These are phyloP conservation scores for Caenorhabditis doughertyi DNA, from an alignment of 2,888 invertebrate genomes.

Conservation along the genomic window DNA sequence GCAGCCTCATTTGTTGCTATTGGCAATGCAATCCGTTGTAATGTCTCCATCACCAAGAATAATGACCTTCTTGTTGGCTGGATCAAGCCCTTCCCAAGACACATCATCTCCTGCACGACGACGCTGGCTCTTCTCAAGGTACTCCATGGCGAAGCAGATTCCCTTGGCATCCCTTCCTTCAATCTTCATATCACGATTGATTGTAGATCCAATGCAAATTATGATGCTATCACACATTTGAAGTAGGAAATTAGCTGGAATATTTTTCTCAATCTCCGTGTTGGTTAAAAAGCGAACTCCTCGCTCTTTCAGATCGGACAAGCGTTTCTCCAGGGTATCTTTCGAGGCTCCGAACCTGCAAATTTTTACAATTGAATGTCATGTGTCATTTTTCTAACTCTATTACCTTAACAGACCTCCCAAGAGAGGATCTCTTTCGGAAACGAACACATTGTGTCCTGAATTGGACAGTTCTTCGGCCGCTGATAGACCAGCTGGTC, in stretches of 20 bases:
- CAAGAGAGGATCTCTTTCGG: too few species aligned
- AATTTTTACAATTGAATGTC: too few species aligned
- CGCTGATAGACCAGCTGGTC: too few species aligned
- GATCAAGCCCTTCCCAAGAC: slow-evolving; percentile 86
- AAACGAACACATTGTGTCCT: too few species aligned
- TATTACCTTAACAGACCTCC: too few species aligned
- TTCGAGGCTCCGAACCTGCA: too few species aligned
- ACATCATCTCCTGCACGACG: slow-evolving; percentile 86
- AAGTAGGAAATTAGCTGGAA: slow-evolving; percentile 86
- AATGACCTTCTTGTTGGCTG: slow-evolving; percentile 95
- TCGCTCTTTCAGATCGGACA: slow-evolving; percentile 92
- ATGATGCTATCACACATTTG: slow-evolving; percentile 91
- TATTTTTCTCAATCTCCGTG: slow-evolving; percentile 93
- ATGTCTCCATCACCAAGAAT: slow-evolving; percentile 93
- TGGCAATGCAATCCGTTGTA: slow-evolving; percentile 98
- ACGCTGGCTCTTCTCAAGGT: slow-evolving; percentile 97
- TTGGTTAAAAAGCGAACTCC: slow-evolving; percentile 93
- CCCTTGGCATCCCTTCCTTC: too few species aligned
- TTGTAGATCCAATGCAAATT: slow-evolving; percentile 94
- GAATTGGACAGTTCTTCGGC: too few species aligned
- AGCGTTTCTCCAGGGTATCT: too few species aligned
- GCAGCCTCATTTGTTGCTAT: slow-evolving; percentile 94
- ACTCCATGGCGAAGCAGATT: slow-evolving; percentile 99
- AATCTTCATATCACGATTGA: slow-evolving; percentile 90
- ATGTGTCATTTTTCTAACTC: too few species aligned